Conservation (phyloP, 2,888 invertebrate genomes). For the Podabrus alpinus region DNA sequence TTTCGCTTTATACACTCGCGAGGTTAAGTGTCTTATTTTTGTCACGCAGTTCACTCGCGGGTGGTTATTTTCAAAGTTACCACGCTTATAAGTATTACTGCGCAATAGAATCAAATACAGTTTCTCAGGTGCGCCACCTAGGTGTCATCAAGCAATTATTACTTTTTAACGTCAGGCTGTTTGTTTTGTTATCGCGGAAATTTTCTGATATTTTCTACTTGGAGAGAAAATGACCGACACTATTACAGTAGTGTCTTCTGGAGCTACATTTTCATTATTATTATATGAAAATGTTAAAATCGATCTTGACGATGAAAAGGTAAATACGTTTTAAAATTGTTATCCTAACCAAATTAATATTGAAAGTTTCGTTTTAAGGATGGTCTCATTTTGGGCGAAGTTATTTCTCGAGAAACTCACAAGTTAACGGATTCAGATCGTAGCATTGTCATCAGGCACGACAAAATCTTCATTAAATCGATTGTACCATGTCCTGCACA, state of each 20-base stretch:
- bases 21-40: too few species aligned
- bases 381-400: constrained; percentile 70
- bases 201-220: neutral
- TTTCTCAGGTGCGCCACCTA: too few species aligned
- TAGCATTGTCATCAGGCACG: constrained; percentile 63
- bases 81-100: too few species aligned
- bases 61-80: too few species aligned
- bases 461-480: constrained; percentile 65
- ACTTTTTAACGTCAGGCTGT: neutral
- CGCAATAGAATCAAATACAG: too few species aligned
- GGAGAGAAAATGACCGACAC: constrained; percentile 45
- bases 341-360: neutral
- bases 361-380: constrained; percentile 50
- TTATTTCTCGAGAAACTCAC: constrained; percentile 65
- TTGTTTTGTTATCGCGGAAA: neutral
- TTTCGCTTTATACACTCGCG: too few species aligned
- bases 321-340: constrained; percentile 38
- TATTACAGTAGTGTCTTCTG: constrained; percentile 51
- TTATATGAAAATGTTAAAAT: constrained; percentile 70
- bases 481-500: constrained; percentile 64
- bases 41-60: too few species aligned
- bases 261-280: constrained; percentile 69
- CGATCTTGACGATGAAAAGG: constrained; percentile 60
- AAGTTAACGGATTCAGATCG: constrained; percentile 72
- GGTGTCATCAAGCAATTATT: too few species aligned